Conservation (phyloP, 2,888 invertebrate species). For the Eubasilissa splendida region DNA sequence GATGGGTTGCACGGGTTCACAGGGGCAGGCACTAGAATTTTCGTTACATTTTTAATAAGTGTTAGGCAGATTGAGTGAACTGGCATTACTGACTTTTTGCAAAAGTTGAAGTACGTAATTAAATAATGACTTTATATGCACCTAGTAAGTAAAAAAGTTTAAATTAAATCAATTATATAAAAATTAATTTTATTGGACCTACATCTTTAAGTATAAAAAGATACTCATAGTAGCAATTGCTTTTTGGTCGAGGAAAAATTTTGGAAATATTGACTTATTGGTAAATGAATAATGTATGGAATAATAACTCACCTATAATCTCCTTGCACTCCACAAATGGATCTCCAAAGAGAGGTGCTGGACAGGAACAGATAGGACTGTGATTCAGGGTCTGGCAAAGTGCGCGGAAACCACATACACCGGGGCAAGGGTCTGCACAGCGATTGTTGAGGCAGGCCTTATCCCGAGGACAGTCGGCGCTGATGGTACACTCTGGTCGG, state of each 20-base stretch:
- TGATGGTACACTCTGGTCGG: slow-evolving; percentile 87
- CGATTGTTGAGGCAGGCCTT: slow-evolving; percentile 83
- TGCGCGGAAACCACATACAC: slow-evolving; percentile 85
- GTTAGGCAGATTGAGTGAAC: not conserved
- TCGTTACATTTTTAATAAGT: not conserved
- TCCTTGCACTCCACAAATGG: slow-evolving; percentile 82
- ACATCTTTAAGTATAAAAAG: no score
- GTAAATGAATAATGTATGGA: no score
- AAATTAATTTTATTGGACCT: no score
- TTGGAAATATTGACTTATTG: no score
- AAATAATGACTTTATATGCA: no score
- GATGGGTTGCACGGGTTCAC: slow-evolving; percentile 79
- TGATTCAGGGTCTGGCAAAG: slow-evolving; percentile 77
- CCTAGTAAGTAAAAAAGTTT: no score
- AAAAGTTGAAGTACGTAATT: no score
- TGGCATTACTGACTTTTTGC: no score
- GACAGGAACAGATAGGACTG: slow-evolving; percentile 84
- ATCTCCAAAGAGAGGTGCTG: slow-evolving; percentile 81
- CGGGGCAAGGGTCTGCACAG: slow-evolving; percentile 87
- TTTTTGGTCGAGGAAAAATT: no score
- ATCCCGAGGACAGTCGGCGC: slow-evolving; percentile 83
- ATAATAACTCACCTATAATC: slow-evolving; percentile 60
- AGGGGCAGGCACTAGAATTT: slow-evolving; percentile 58
- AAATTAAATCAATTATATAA: no score
- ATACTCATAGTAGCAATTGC: no score